Conservation (phyloP, 2,797 vertebrate genomes). For the Natrix natrix region DNA sequence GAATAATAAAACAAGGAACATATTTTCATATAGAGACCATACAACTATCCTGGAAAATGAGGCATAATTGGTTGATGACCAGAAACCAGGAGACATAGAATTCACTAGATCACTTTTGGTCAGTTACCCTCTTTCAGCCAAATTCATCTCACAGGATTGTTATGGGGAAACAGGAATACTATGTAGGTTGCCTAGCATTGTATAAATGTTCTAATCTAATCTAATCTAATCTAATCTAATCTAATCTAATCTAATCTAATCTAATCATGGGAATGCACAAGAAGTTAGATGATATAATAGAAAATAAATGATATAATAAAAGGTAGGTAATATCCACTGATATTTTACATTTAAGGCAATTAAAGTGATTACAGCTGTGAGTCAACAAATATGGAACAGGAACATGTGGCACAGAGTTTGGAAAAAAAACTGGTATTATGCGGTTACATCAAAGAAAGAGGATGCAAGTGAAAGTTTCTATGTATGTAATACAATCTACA, state of each 20-base stretch:
- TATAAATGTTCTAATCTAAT: background rate
- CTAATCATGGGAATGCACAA: background rate
- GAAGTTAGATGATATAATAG: background rate
- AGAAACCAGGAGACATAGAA: background rate
- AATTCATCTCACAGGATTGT: background rate
- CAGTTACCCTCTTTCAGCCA: background rate
- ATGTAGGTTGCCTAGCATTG: background rate
- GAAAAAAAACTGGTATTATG: background rate
- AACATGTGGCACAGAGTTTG: background rate
- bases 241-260: too few species aligned
- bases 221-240: too few species aligned
- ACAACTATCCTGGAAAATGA: background rate
- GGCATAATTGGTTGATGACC: background rate
- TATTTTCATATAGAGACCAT: background rate
- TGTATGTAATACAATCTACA: background rate
- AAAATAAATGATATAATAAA: too few species aligned
- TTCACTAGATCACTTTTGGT: background rate
- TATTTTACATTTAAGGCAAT: background rate
- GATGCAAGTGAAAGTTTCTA: background rate
- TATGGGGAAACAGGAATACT: background rate
- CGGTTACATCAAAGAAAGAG: background rate
- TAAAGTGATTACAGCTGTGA: background rate
- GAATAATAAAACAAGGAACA: background rate
- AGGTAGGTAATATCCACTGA: background rate
- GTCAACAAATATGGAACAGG: background rate